A percentile compares a stretch with the other conserved stretches of the same genome.
Evolutionary conservation across 2,797 vertebrate genomes (phyloP).

Genomic region (Cuculus canorus): DNA sequence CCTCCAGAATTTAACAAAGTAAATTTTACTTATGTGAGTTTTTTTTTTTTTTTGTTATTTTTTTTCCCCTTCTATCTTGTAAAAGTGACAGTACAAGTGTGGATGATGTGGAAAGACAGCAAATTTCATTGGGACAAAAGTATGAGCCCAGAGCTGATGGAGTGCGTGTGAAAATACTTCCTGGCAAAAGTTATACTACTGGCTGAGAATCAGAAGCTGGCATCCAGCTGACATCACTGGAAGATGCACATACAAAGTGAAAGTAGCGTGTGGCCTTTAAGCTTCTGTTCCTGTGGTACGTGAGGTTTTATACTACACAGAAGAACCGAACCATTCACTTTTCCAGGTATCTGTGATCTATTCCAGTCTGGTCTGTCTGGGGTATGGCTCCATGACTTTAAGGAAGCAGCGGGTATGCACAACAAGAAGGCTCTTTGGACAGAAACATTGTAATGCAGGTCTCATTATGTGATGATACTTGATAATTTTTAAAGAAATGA

Average conservation of each 20-base stretch:
- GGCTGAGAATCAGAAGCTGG: neutral
- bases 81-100: neutral
- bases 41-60: neutral
- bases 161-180: neutral
- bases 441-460: neutral
- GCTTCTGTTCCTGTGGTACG: conserved; percentile 14
- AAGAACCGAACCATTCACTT: conserved; percentile 37
- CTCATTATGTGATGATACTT: neutral
- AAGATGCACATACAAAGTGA: conserved; percentile 2
- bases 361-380: neutral
- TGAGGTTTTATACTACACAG: conserved; percentile 7
- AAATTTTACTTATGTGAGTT: neutral
- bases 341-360: neutral
- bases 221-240: conserved; percentile 30
- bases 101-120: neutral
- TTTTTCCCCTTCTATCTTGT: neutral
- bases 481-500: neutral
- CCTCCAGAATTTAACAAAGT: neutral
- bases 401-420: neutral
- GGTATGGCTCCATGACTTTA: neutral
- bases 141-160: neutral
- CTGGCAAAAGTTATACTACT: neutral
- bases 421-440: neutral
- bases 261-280: conserved; percentile 14
- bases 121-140: neutral